Percentiles rank a stretch among this genome's conserved stretches.
phyloP scores from a whole-genome alignment of 2,113 vertebrate genomes.

The Ursus arctos region DNA sequence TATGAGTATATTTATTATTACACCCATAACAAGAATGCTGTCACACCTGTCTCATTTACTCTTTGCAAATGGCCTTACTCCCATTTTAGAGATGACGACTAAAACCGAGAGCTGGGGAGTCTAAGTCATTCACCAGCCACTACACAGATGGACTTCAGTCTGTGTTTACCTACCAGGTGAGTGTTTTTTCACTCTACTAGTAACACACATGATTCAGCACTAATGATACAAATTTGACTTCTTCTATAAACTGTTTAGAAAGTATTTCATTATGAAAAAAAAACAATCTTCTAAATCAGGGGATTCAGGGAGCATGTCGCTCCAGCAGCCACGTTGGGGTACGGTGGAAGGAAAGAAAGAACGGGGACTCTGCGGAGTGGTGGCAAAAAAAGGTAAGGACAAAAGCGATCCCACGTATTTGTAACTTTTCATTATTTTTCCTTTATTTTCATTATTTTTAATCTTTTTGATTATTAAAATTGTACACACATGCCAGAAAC shows the following conservation, averaged over 20 bases:
- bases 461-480: constrained; percentile 11
- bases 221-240: neutral
- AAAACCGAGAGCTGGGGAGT: neutral
- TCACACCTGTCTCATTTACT: neutral
- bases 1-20: neutral
- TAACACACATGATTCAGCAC: neutral
- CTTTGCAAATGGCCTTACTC: neutral
- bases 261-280: neutral
- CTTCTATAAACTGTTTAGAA: neutral
- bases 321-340: rapidly evolving
- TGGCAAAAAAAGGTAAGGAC: neutral
- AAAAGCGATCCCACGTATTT: neutral
- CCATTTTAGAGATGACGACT: neutral
- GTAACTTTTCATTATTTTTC: neutral
- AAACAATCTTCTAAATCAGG: neutral
- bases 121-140: neutral
- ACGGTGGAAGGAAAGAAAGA: too few relatives aligned
- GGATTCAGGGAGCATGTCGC: rapidly evolving
- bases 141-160: rapidly evolving
- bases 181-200: neutral
- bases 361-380: neutral
- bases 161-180: neutral
- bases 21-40: neutral
- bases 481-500: neutral
- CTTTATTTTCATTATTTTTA: neutral